Conservation (phyloP, 2,113 vertebrate genomes). For the Corythaeola cristata region DNA sequence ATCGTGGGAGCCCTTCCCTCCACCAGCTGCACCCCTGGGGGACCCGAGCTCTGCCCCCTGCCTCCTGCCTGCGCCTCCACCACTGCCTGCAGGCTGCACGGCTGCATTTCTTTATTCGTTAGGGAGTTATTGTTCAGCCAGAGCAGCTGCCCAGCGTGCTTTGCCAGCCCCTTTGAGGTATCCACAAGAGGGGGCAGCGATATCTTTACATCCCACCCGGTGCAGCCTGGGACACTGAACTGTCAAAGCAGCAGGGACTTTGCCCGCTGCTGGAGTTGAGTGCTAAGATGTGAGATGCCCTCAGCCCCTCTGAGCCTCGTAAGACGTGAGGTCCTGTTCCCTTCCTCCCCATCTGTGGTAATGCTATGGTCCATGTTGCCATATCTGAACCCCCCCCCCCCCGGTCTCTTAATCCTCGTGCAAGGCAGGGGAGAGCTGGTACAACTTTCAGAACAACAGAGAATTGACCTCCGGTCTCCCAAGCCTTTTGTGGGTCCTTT, state of each 20-base stretch:
- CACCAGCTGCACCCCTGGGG: neutral
- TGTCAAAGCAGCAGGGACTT: neutral
- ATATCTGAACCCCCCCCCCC: no score
- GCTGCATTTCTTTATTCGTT: neutral
- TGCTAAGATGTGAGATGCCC: neutral
- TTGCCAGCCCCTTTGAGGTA: neutral
- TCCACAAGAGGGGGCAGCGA: neutral
- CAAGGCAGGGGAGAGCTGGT: neutral
- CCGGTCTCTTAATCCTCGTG: neutral
- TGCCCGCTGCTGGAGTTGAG: neutral
- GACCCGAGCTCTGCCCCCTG: neutral
- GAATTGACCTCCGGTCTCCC: neutral
- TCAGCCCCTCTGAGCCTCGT: neutral
- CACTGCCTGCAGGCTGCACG: accelerated
- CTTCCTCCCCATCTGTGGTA: neutral
- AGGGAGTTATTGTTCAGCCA: neutral
- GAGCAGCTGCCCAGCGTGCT: neutral
- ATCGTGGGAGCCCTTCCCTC: neutral
- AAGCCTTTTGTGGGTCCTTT: neutral
- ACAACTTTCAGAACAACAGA: neutral
- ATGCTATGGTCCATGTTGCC: neutral
- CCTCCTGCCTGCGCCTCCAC: neutral
- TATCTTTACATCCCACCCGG: neutral
- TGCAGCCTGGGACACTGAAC: neutral
- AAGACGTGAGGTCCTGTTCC: neutral